A percentile compares a stretch with the other conserved stretches of the same genome.
phyloP scores from a whole-genome alignment of 2,113 vertebrate genomes.

The Dasyornis broadbenti region DNA sequence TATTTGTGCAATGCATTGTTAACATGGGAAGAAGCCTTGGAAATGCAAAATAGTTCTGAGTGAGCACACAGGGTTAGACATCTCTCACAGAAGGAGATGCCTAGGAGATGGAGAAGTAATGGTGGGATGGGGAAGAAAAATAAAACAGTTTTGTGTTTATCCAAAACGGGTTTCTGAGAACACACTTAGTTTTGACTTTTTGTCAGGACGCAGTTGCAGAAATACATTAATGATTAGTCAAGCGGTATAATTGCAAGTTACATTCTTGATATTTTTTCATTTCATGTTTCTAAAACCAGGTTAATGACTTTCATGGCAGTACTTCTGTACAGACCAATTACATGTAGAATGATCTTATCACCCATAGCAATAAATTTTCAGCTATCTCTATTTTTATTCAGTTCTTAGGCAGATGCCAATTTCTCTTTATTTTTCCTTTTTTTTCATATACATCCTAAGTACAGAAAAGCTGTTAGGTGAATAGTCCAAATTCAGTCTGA shows the following conservation, averaged over 20 bases:
- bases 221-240: background rate
- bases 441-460: background rate
- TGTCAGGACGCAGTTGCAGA: background rate
- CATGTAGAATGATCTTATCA: background rate
- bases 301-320: background rate
- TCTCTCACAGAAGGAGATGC: background rate
- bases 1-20: background rate
- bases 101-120: background rate
- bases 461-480: background rate
- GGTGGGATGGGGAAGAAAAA: rapidly evolving
- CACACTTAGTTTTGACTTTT: background rate
- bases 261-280: background rate
- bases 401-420: background rate
- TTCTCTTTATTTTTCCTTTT: background rate
- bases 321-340: background rate
- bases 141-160: background rate
- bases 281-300: background rate
- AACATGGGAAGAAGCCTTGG: background rate
- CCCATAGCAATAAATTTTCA: background rate
- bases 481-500: background rate
- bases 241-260: background rate
- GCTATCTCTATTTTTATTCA: background rate
- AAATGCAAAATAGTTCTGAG: background rate
- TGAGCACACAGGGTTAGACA: background rate
- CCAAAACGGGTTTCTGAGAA: background rate